phyloP scores from a whole-genome alignment of 1,140 invertebrate genomes.

The Drosophila bifasciata region DNA sequence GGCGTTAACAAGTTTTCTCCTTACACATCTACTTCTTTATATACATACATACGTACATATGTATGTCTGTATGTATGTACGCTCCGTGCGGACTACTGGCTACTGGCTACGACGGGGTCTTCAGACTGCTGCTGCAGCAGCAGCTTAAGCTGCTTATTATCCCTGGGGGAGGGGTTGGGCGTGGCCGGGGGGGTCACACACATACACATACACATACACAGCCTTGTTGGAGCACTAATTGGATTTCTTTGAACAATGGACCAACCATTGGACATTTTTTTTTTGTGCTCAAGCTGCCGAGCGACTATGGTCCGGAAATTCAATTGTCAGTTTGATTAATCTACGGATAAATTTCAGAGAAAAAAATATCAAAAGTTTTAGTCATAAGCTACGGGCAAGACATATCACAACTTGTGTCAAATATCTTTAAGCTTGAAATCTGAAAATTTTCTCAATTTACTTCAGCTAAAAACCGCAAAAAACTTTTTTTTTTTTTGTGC shows the following conservation, averaged over 20 bases:
- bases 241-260: slow-evolving; percentile 55
- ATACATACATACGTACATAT: too few species aligned
- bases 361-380: not conserved
- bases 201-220: slow-evolving; percentile 6
- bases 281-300: not conserved
- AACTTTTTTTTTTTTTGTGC: too few species aligned
- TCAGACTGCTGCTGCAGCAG: slow-evolving; percentile 22
- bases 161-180: too few species aligned
- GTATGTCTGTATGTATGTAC: not conserved
- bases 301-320: slow-evolving; percentile 17
- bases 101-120: not conserved
- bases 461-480: too few species aligned
- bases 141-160: slow-evolving; percentile 77
- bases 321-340: slow-evolving; percentile 42
- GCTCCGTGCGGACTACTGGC: slow-evolving; percentile 23
- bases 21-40: slow-evolving; percentile 36
- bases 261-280: slow-evolving; percentile 34
- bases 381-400: too few species aligned
- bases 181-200: too few species aligned
- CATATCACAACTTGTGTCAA: too few species aligned
- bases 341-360: slow-evolving; percentile 12
- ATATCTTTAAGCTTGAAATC: too few species aligned
- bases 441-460: too few species aligned
- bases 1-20: slow-evolving; percentile 74
- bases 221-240: slow-evolving; percentile 58